Percentiles rank a stretch among this genome's conserved stretches.
Evolutionary conservation across 2,888 invertebrate species (phyloP).

Genomic region (Branchellion lobata): DNA sequence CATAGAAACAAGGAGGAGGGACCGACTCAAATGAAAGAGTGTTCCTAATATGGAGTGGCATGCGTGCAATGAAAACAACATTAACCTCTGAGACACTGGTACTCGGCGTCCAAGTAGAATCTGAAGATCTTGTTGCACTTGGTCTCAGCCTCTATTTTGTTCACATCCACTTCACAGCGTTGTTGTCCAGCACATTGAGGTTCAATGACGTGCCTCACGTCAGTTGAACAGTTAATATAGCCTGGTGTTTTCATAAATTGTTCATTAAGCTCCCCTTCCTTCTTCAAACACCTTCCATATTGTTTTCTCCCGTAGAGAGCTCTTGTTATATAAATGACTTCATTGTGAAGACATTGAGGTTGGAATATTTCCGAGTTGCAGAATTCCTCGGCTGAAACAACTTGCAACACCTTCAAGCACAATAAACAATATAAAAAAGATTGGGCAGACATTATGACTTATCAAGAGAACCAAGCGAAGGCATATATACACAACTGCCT

Average conservation of each 20-base stretch:
- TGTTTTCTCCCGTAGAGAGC: constrained; percentile 30
- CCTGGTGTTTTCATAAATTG: constrained; percentile 10
- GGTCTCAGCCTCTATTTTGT: constrained; percentile 8
- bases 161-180: constrained; percentile 1
- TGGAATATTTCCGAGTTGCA: constrained; percentile 38
- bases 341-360: constrained; percentile 26
- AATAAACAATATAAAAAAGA: no score
- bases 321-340: constrained; percentile 20
- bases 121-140: constrained; percentile 1
- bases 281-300: constrained; percentile 23
- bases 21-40: no score
- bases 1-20: no score
- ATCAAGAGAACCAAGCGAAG: no score
- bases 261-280: constrained; percentile 16
- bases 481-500: no score
- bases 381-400: neutral
- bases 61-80: no score
- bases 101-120: constrained; percentile 12
- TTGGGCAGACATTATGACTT: neutral
- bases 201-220: constrained; percentile 35
- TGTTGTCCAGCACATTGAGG: constrained; percentile 19
- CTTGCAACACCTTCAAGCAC: neutral
- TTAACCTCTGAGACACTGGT: constrained; percentile 20
- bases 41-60: no score
- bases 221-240: constrained; percentile 31